phyloP scores from a whole-genome alignment of 2,797 vertebrate genomes.

The Momotus momota region DNA sequence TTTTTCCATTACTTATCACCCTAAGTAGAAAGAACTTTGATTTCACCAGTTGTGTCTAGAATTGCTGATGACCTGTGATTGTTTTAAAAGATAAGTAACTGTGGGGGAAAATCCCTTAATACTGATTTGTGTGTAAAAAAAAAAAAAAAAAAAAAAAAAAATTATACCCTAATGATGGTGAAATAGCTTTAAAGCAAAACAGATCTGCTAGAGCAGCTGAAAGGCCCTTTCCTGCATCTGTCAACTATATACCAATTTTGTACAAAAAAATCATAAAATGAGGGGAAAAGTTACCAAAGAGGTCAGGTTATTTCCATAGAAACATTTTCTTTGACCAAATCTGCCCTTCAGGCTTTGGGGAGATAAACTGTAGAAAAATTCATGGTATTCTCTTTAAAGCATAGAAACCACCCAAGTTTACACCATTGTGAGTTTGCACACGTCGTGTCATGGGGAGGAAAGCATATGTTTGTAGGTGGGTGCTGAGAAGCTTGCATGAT shows the following conservation, averaged over 20 bases:
- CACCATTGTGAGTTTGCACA: background rate
- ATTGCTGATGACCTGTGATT: background rate
- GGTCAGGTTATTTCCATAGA: background rate
- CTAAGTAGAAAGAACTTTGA: background rate
- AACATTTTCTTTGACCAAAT: background rate
- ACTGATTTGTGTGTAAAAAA: background rate
- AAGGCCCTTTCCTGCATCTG: background rate
- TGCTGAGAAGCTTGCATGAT: background rate
- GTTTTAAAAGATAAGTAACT: background rate
- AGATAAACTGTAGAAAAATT: background rate
- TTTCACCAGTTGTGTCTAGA: background rate
- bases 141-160: too few species aligned
- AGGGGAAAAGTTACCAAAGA: background rate
- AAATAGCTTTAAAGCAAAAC: background rate
- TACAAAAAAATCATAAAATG: background rate
- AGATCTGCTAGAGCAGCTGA: background rate
- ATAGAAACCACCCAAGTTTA: background rate
- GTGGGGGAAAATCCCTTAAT: rapidly evolving
- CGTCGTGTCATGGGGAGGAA: background rate
- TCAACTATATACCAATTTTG: background rate
- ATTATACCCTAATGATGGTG: background rate
- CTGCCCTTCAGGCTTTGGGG: background rate
- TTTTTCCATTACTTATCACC: background rate
- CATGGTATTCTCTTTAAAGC: background rate
- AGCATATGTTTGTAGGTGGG: constrained; percentile 25